Conservation (phyloP, 2,113 vertebrate genomes). For the Cephalopterus ornatus region DNA sequence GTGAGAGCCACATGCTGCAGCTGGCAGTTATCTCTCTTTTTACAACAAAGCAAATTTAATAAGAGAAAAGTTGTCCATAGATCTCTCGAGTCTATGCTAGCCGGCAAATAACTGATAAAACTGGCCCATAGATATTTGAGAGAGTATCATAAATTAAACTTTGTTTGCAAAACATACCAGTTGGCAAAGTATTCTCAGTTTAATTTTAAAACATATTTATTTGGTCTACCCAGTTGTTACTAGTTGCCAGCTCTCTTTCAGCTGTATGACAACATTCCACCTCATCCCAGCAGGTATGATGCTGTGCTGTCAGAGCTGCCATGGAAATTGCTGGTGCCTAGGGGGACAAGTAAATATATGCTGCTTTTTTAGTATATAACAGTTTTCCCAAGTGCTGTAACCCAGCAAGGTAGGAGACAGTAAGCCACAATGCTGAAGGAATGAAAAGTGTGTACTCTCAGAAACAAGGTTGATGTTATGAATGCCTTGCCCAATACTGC, state of each 20-base stretch:
- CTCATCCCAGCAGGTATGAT: conserved; percentile 47
- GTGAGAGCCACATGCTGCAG: background rate
- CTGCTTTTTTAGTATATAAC: background rate
- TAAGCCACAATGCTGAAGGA: background rate
- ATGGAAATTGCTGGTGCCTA: background rate
- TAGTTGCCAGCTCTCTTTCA: conserved; percentile 28
- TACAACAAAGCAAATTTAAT: background rate
- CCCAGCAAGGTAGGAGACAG: background rate
- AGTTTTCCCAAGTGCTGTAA: background rate
- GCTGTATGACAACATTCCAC: conserved; percentile 28
- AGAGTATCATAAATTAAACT: background rate
- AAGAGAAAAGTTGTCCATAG: background rate
- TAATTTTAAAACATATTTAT: background rate
- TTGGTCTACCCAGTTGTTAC: background rate
- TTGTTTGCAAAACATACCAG: background rate
- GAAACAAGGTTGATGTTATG: background rate
- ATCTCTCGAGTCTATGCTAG: background rate
- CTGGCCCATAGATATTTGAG: background rate
- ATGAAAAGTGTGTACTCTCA: background rate
- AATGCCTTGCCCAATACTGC: background rate
- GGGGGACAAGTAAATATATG: conserved; percentile 47
- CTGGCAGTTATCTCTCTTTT: background rate
- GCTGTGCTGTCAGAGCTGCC: conserved; percentile 19
- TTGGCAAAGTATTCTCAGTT: background rate
- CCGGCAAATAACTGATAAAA: background rate